phyloP scores from a whole-genome alignment of 2,797 vertebrate genomes.

The Paramormyrops hopkinsi region DNA sequence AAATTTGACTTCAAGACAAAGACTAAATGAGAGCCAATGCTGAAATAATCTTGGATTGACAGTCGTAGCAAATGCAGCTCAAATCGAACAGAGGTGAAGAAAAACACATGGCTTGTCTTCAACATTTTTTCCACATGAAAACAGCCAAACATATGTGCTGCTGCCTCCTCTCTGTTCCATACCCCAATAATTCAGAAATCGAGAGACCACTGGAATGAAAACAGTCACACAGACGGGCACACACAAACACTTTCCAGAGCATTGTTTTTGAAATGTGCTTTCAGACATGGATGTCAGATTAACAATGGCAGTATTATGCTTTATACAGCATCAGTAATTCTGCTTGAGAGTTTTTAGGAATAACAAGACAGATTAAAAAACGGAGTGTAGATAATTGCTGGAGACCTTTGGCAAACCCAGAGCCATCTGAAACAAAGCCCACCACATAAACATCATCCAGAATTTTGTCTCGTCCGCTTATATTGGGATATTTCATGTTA shows the following conservation, averaged over 20 bases:
- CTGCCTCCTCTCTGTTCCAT: neutral
- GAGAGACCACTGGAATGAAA: neutral
- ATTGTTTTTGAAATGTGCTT: neutral
- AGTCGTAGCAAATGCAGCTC: neutral
- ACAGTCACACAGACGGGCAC: neutral
- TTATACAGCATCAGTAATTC: neutral
- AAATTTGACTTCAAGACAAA: neutral
- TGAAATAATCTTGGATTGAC: neutral
- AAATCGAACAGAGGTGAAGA: neutral
- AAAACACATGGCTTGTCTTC: slow-evolving; percentile 5
- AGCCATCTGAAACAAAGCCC: neutral
- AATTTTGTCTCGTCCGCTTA: neutral
- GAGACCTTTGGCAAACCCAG: neutral
- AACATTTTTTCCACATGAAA: slow-evolving; percentile 20
- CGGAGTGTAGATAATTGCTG: neutral
- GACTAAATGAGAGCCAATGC: neutral
- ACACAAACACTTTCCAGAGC: neutral
- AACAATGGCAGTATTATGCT: neutral
- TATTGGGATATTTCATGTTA: neutral
- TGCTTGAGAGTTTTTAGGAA: neutral
- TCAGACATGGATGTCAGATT: neutral
- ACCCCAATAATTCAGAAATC: neutral
- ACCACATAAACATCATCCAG: neutral
- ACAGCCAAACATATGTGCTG: neutral
- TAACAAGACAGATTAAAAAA: neutral